Evolutionary conservation across 92 coral and sea anemone genomes (phyloP).

Genomic region (Blastomussa wellsi): DNA sequence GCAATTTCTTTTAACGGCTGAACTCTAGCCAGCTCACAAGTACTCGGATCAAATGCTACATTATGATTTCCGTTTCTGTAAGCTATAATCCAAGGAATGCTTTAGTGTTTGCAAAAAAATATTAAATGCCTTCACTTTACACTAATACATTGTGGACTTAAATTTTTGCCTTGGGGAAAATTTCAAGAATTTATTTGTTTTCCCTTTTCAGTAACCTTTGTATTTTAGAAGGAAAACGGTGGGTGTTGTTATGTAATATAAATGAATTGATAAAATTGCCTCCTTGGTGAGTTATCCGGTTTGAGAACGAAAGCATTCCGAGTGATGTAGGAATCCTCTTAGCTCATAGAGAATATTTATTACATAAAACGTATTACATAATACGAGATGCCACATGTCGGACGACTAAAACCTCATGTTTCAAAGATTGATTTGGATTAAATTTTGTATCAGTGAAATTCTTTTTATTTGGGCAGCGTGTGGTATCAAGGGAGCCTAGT

Average conservation of each 20-base stretch:
- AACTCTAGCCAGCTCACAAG: background rate
- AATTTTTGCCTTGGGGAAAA: background rate
- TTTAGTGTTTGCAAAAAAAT: background rate
- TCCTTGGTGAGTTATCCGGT: conserved; percentile 11
- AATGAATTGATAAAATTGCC: background rate
- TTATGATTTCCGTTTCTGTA: background rate
- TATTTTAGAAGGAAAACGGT: background rate
- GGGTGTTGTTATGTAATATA: conserved; percentile 4
- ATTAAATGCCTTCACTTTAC: background rate
- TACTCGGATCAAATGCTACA: background rate
- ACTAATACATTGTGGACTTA: background rate
- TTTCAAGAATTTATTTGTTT: background rate
- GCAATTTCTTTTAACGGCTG: background rate
- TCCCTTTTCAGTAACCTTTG: background rate
- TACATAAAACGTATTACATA: background rate
- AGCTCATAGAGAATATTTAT: background rate
- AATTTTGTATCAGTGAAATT: too few species aligned
- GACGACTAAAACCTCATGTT: too few species aligned
- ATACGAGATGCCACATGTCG: background rate
- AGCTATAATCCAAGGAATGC: background rate
- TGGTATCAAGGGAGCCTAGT: background rate
- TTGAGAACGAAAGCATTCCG: background rate
- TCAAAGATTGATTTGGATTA: background rate
- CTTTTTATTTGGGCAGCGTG: background rate
- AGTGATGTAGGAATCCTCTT: background rate